Conservation (phyloP, 1,140 invertebrate species). For the Eufriesea mexicana region DNA sequence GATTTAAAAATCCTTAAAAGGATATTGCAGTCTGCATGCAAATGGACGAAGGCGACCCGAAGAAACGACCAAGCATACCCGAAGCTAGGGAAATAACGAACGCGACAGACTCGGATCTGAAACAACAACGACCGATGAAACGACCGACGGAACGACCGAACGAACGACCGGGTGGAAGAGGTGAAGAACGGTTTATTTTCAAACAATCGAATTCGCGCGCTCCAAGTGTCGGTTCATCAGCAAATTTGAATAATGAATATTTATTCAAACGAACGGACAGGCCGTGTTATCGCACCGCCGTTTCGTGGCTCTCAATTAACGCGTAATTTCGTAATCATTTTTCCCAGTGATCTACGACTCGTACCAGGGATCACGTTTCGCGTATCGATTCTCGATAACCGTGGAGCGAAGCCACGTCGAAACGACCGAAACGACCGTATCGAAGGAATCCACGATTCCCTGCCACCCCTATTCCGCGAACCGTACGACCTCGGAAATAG, state of each 20-base stretch:
- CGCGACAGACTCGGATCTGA: neutral
- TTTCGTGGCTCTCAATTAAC: slow-evolving; percentile 6
- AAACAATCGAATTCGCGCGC: neutral
- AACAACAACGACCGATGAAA: neutral
- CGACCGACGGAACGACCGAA: neutral
- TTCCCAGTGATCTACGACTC: neutral
- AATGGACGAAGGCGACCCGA: neutral
- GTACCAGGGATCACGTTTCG: neutral
- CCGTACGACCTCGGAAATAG: no score
- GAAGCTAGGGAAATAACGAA: neutral
- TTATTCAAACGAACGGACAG: neutral
- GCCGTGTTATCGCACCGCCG: neutral
- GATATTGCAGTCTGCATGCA: neutral
- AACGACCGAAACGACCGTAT: slow-evolving; percentile 47
- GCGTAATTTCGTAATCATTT: slow-evolving; percentile 18
- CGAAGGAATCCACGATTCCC: slow-evolving; percentile 64
- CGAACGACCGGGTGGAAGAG: no score
- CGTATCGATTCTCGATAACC: slow-evolving; percentile 33
- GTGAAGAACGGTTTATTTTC: neutral
- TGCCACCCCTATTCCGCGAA: no score
- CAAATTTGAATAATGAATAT: slow-evolving; percentile 30
- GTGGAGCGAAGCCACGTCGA: no score
- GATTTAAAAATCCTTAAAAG: slow-evolving; percentile 21
- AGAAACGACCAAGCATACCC: neutral
- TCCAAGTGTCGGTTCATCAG: neutral